These are phyloP conservation scores for Acleris sparsana DNA, from an alignment of 2,888 invertebrate species.

Conservation along the genomic window DNA sequence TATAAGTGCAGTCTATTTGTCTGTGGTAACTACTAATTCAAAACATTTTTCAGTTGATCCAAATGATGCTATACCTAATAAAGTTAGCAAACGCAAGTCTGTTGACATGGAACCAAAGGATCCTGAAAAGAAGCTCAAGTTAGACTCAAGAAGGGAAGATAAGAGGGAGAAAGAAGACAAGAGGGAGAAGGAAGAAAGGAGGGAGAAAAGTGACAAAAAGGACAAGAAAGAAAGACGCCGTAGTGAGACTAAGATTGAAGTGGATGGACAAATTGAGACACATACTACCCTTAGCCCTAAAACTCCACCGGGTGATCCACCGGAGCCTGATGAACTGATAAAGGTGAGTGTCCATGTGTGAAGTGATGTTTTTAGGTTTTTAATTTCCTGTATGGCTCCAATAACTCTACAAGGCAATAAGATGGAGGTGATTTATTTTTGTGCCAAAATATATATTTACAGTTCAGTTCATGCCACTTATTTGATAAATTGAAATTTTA, in stretches of 20 bases:
- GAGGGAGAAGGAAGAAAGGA: conserved; percentile 46
- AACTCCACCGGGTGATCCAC: conserved; percentile 92
- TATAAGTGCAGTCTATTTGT: too few species aligned
- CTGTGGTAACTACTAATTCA: not conserved
- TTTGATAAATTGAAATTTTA: too few species aligned
- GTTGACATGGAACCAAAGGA: conserved; percentile 60
- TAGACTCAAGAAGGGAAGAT: conserved; percentile 55
- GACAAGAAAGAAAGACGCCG: conserved; percentile 63
- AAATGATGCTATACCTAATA: conserved; percentile 63
- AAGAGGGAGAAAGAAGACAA: conserved; percentile 47
- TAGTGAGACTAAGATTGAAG: conserved; percentile 80
- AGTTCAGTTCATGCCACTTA: too few species aligned
- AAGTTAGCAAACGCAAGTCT: conserved; percentile 65
- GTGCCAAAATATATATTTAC: too few species aligned
- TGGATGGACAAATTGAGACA: conserved; percentile 89
- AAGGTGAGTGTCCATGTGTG: conserved; percentile 76
- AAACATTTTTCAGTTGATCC: conserved; percentile 65
- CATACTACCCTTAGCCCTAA: conserved; percentile 91
- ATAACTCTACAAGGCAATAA: too few species aligned
- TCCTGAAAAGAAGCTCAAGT: conserved; percentile 73
- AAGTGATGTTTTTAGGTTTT: not conserved
- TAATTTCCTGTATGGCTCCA: not conserved
- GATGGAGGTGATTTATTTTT: too few species aligned
- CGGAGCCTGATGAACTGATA: conserved; percentile 96
- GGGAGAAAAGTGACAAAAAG: conserved; percentile 46